phyloP scores from a whole-genome alignment of 2,113 vertebrate genomes.

The Pachypanchax playfairii region DNA sequence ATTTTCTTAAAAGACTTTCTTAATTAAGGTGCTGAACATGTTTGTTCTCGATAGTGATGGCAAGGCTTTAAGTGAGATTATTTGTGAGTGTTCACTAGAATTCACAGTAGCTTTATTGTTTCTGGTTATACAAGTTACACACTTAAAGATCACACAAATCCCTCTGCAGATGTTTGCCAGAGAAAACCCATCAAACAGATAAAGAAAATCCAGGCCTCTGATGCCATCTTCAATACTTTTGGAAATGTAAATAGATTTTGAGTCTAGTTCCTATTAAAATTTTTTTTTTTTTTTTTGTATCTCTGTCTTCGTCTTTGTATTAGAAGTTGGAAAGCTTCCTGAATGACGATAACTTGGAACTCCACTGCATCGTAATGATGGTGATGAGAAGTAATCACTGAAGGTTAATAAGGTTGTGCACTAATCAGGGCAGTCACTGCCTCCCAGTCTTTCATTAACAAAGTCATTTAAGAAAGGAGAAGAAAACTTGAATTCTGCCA shows the following conservation, averaged over 20 bases:
- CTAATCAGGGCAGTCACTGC: conserved; percentile 52
- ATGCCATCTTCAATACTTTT: conserved; percentile 21
- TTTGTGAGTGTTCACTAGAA: conserved; percentile 35
- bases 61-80: conserved; percentile 57
- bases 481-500: conserved; percentile 8
- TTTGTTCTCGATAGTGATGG: too few relatives aligned
- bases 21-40: too few relatives aligned
- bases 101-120: conserved; percentile 42
- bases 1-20: too few relatives aligned
- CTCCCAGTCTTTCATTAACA: conserved; percentile 45
- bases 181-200: conserved; percentile 14
- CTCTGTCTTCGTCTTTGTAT: conserved; percentile 27
- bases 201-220: conserved; percentile 5
- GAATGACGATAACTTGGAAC: conserved; percentile 55
- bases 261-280: conserved; percentile 11
- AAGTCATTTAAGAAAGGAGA: conserved; percentile 29
- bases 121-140: conserved; percentile 35
- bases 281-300: conserved; percentile 21
- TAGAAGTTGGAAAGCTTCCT: conserved; percentile 39
- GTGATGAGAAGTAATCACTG: conserved; percentile 64
- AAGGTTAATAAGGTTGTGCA: conserved; percentile 64
- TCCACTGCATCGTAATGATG: conserved; percentile 49
- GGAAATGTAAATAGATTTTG: conserved; percentile 19
- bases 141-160: conserved; percentile 37
- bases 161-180: conserved; percentile 26